A percentile compares a stretch with the other conserved stretches of the same genome.
Evolutionary conservation across 1,140 invertebrate genomes (phyloP).

Genomic region (Drosophila virilis): DNA sequence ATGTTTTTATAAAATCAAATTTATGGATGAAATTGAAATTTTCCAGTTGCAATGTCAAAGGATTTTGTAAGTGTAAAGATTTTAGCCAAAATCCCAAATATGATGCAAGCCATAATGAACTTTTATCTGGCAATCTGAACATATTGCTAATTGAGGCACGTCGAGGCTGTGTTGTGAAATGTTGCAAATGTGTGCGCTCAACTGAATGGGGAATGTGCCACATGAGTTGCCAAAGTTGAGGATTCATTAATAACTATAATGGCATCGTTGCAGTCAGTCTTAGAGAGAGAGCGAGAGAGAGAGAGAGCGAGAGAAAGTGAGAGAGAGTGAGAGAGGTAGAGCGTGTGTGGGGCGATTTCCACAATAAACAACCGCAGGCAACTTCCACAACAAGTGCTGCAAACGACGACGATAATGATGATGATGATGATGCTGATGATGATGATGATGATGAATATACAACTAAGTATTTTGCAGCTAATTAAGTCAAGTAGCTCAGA

Average conservation of each 20-base stretch:
- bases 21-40: slow-evolving; percentile 3
- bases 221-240: slow-evolving; percentile 13
- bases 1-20: no score
- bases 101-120: slow-evolving; percentile 3
- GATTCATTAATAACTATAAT: slow-evolving; percentile 22
- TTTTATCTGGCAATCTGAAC: slow-evolving; percentile 8
- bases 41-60: background rate
- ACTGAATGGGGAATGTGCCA: slow-evolving; percentile 11
- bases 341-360: background rate
- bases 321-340: background rate
- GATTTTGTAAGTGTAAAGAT: background rate
- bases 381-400: background rate
- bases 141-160: slow-evolving; percentile 11
- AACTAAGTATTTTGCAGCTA: slow-evolving; percentile 54
- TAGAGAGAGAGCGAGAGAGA: background rate
- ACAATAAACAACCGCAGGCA: slow-evolving; percentile 10
- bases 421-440: slow-evolving; percentile 4
- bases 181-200: slow-evolving; percentile 6
- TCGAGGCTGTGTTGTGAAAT: background rate
- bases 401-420: slow-evolving; percentile 1
- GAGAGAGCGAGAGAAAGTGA: background rate
- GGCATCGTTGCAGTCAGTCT: background rate
- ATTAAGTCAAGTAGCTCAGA: slow-evolving; percentile 55
- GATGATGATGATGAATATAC: slow-evolving; percentile 16
- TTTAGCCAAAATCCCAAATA: background rate